Evolutionary conservation across 2,888 invertebrate species (phyloP), one percentile per base, ranked within the genome.

Genomic region (Sarcophaga subvicina): DNA sequence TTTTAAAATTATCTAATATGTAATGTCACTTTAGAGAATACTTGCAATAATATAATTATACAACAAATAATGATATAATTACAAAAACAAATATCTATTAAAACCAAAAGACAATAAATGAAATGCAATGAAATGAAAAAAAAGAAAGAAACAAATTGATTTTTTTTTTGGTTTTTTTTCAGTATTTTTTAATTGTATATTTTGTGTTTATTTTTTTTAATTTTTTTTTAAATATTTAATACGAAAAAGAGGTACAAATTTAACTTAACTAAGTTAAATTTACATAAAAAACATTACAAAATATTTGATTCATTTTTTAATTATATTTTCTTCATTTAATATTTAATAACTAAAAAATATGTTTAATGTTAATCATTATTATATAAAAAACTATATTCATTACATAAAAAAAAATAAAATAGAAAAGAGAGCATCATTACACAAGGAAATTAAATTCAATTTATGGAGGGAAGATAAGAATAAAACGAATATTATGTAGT

Each of bases 211-310:
- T 80, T 75, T 78, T 80, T 82, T 64, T 73, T 45, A 72, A 1
- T 54, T 54, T 66, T 25, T 69, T 73, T 76, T 70, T 76, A 45
- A 47, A 84, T 86, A 17, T 87, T 83, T 86, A 86, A 88, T 88
- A 88, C 88, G 83, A 88, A 84, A 78, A 87, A 84, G 81, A 88
- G 88, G 87, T 87, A 86, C 84, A 88, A 82, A 85, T 85, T 86
- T 83, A 88, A 85, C 88, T 86, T 88, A 88, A 85, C 88, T 86
- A 88, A 84, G 85, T 88, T 86, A 85, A 88, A 88, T 88, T 88
- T 88, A 88, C 88, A 88, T 83, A 84, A 81, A 87, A 54, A 87
- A 84, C 75, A 81, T 85, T 84, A 88, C 82, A 88, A 85, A 86
- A 83, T 69, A 81, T 76, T 86, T 76, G 17, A 14, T 54, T 54